Evolutionary conservation across 2,888 invertebrate species (phyloP), one percentile per base, ranked within the genome.

Genomic region (Coelogynopora nodosa): DNA sequence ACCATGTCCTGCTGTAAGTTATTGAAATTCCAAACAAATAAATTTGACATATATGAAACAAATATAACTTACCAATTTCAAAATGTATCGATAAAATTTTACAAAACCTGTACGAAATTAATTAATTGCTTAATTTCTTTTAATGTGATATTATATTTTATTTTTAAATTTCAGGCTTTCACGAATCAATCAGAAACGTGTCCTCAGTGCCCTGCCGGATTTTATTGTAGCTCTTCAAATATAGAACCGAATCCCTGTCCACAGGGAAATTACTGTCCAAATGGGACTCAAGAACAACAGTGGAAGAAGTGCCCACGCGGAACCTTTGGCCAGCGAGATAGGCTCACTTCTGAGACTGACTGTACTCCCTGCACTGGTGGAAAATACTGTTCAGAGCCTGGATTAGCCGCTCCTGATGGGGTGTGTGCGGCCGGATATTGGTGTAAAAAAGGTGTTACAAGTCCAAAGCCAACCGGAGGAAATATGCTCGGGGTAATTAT

Each of bases 291-390:
- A 80, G n/a, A 27, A 10, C 10, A 5, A 13, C 5, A 5, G 23
- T 89, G 90, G 86, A 89, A 89, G 13, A 90, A 90, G 85, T 90
- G 90, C 83, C 88, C 89, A 2, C 86, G 89, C 0, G 91, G 91
- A 28, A 91, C 91, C 0, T 91, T 89, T 88, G 90, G 90, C 89
- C 90, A 91, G 86, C 89, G 90, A 84, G 91, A 91, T 0, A 91
- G 89, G 18, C 89, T 91, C 27, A 86, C 88, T 0, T 87, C 88
- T 0, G 87, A 84, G n/a, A 82, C 85, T 13, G 89, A 91, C 87
- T 91, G 91, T 88, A 89, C 88, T 28, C 88, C 89, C 0, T 91
- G 91, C 87, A 88, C 89, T 0, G 91, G 91, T 0, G 91, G 91
- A 5, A 88, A 89, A 82, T 91, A 90, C 88, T 91, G 91, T 88